Evolutionary conservation across 1,140 invertebrate species (phyloP).

Genomic region (Pinna nobilis): DNA sequence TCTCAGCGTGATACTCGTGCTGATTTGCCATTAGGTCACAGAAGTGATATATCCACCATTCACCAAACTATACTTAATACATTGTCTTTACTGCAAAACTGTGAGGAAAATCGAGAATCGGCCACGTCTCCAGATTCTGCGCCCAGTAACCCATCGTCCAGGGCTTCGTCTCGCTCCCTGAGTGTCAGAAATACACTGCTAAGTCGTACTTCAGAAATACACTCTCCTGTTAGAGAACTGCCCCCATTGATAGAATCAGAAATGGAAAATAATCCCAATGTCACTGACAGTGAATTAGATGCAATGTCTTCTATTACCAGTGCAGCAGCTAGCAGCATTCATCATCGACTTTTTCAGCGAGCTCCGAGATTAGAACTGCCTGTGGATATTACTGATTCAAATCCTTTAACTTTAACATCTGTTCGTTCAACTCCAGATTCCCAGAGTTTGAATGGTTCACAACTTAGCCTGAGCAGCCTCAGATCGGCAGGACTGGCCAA

Average conservation of each 20-base stretch:
- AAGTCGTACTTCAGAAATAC: slow-evolving; percentile 36
- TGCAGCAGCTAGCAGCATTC: not conserved
- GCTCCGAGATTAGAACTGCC: not conserved
- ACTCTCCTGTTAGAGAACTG: slow-evolving; percentile 36
- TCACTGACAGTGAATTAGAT: slow-evolving; percentile 10
- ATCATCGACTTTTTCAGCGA: slow-evolving; percentile 11
- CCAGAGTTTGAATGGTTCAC: not conserved
- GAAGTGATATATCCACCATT: slow-evolving; percentile 10
- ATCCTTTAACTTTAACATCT: slow-evolving; percentile 38
- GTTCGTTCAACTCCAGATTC: slow-evolving; percentile 42
- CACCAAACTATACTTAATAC: slow-evolving; percentile 30
- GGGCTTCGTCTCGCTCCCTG: not conserved
- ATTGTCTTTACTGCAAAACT: slow-evolving; percentile 26
- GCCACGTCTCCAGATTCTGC: not conserved
- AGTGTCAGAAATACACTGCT: slow-evolving; percentile 33
- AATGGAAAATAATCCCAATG: slow-evolving; percentile 30
- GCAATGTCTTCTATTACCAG: slow-evolving; percentile 8
- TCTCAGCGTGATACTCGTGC: not conserved
- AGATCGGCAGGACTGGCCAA: slow-evolving; percentile 4
- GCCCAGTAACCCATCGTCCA: not conserved
- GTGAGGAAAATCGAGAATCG: slow-evolving; percentile 10
- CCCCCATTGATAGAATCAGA: slow-evolving; percentile 39
- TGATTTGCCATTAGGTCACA: slow-evolving; percentile 10
- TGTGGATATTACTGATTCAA: slow-evolving; percentile 5
- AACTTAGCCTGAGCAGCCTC: not conserved